Conservation (phyloP, 1,140 invertebrate species). For the Pantala flavescens region DNA sequence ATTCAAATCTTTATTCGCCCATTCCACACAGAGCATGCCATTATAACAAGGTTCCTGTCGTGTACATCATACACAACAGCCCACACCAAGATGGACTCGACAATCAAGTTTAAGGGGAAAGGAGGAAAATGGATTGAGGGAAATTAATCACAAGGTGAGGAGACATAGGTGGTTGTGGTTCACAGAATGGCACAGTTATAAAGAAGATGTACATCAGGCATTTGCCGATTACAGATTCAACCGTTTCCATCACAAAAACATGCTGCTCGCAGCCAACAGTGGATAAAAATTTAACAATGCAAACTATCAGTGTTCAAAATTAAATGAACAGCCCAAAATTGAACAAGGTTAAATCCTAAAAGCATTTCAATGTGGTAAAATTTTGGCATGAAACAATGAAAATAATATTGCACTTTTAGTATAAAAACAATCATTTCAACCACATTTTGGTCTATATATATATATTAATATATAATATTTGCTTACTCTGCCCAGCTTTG, state of each 20-base stretch:
- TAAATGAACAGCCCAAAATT: conserved; percentile 10
- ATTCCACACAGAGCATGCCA: conserved; percentile 7
- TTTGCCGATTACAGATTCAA: conserved; percentile 1
- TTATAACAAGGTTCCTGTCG: conserved; percentile 9
- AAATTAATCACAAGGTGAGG: not conserved
- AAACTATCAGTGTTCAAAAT: conserved; percentile 3
- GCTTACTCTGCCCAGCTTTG: conserved; percentile 7
- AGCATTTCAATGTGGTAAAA: conserved; percentile 9
- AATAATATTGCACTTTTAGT: not conserved
- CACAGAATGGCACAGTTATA: conserved; percentile 5
- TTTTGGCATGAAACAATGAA: conserved; percentile 10
- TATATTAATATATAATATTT: not conserved
- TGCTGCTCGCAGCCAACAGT: not conserved
- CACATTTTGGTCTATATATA: not conserved
- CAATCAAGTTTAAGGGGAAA: not conserved
- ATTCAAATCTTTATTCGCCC: conserved; percentile 9
- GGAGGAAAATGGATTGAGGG: not conserved
- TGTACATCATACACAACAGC: conserved; percentile 1
- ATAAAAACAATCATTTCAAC: not conserved
- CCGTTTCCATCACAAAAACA: conserved; percentile 9
- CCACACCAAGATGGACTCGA: conserved; percentile 3
- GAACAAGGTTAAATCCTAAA: conserved; percentile 3
- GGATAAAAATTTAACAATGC: not conserved
- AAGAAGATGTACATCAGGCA: not conserved
- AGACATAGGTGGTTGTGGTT: not conserved